phyloP scores from a whole-genome alignment of 2,888 invertebrate species.

The Entomobrya multifasciata region DNA sequence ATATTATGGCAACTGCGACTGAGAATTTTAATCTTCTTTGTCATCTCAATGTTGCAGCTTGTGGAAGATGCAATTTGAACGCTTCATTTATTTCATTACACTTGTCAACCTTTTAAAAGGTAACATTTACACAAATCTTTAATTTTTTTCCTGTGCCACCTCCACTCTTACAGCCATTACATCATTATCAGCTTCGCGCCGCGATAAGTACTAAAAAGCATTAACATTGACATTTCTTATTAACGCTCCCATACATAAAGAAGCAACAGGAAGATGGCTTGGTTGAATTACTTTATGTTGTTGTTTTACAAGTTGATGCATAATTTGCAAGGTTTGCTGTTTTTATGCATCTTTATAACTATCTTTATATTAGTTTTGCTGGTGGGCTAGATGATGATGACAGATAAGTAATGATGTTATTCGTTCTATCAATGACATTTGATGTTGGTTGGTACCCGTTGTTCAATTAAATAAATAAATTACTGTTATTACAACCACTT shows the following conservation, averaged over 20 bases:
- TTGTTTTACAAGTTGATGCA: slow-evolving; percentile 13
- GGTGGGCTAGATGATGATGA: background rate
- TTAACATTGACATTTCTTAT: slow-evolving; percentile 49
- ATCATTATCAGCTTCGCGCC: background rate
- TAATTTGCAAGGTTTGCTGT: background rate
- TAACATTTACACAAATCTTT: no score
- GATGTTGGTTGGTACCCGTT: slow-evolving; percentile 41
- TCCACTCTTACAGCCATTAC: slow-evolving; percentile 35
- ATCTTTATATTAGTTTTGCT: no score
- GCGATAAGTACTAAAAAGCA: slow-evolving; percentile 6
- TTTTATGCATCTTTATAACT: background rate
- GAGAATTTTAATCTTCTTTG: slow-evolving; percentile 19
- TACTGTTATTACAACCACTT: slow-evolving; percentile 22
- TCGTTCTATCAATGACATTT: slow-evolving; percentile 54
- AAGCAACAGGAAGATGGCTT: slow-evolving; percentile 45
- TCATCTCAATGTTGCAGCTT: slow-evolving; percentile 48
- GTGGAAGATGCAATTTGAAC: slow-evolving; percentile 58
- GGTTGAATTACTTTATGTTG: slow-evolving; percentile 34
- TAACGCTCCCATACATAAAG: slow-evolving; percentile 43
- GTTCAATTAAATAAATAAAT: slow-evolving; percentile 61
- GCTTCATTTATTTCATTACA: slow-evolving; percentile 56
- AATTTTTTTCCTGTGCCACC: no score
- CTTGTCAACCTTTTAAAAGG: slow-evolving; percentile 65
- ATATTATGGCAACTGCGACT: background rate
- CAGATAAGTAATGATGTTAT: slow-evolving; percentile 44